A percentile compares a stretch with the other conserved stretches of the same genome.
phyloP scores from a whole-genome alignment of 2,888 invertebrate species.

The Dasypogon diadema region DNA sequence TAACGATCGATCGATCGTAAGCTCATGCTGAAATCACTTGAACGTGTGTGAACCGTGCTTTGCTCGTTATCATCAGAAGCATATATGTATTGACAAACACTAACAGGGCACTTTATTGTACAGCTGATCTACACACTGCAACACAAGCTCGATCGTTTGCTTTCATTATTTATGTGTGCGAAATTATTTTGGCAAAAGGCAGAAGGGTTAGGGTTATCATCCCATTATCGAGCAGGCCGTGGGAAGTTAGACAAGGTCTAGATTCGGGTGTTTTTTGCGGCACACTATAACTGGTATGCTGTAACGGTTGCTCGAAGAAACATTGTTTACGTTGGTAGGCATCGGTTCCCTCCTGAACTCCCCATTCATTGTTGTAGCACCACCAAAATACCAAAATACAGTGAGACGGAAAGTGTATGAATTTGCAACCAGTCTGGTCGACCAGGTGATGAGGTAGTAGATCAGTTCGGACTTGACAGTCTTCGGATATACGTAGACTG shows the following conservation, averaged over 20 bases:
- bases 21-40: no score
- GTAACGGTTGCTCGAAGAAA: no score
- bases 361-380: slow-evolving; percentile 30
- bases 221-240: neutral
- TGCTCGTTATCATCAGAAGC: no score
- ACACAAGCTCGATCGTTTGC: neutral
- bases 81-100: no score
- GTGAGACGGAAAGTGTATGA: neutral
- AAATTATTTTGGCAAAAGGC: slow-evolving; percentile 28
- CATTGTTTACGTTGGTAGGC: slow-evolving; percentile 12
- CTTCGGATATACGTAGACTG: slow-evolving; percentile 11
- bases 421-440: neutral
- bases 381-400: no score
- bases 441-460: slow-evolving; percentile 27
- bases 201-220: slow-evolving; percentile 16
- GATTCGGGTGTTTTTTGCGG: neutral
- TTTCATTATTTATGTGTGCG: slow-evolving; percentile 21
- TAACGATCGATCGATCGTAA: no score
- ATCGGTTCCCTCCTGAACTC: slow-evolving; percentile 4
- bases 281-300: slow-evolving; percentile 4
- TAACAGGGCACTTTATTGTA: no score
- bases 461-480: slow-evolving; percentile 41
- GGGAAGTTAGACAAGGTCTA: neutral
- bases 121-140: no score
- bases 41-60: no score